Percentiles rank a stretch among this genome's conserved stretches.
These are phyloP conservation scores for Drosophila colorata DNA, from an alignment of 2,888 invertebrate genomes.

Conservation along the genomic window DNA sequence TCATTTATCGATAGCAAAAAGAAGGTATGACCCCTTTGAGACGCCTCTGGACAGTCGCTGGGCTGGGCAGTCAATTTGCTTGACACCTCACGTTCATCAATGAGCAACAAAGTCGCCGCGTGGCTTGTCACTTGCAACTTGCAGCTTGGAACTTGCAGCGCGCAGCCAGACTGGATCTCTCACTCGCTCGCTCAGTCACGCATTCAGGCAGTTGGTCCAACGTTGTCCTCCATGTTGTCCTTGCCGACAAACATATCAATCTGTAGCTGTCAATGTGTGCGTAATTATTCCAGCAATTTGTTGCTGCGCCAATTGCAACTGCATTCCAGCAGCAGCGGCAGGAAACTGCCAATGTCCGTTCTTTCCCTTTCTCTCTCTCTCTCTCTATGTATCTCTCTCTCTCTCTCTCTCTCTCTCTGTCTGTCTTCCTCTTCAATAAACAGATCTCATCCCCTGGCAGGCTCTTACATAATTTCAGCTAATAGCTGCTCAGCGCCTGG, in stretches of 20 bases:
- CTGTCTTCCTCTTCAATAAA: not conserved
- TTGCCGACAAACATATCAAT: conserved; percentile 67
- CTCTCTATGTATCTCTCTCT: not conserved
- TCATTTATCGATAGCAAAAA: no score
- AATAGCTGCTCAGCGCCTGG: not conserved
- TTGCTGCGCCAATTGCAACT: conserved; percentile 82
- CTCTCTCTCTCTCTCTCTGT: not conserved
- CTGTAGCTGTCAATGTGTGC: conserved; percentile 82
- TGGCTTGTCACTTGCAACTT: conserved; percentile 45
- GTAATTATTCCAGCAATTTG: conserved; percentile 85
- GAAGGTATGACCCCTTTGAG: not conserved
- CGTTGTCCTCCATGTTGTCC: conserved; percentile 30
- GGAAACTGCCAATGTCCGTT: conserved; percentile 13
- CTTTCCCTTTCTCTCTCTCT: not conserved
- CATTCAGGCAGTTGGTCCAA: conserved; percentile 25
- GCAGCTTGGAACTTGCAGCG: conserved; percentile 18
- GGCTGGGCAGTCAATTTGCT: conserved; percentile 82
- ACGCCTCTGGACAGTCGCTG: conserved; percentile 52
- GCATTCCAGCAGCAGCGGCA: conserved; percentile 61
- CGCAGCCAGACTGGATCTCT: conserved; percentile 11
- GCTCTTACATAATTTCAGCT: not conserved
- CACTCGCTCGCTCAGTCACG: conserved; percentile 18
- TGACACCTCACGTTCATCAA: conserved; percentile 85
- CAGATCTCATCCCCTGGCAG: not conserved
- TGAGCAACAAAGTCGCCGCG: conserved; percentile 66